Evolutionary conservation across 2,888 invertebrate species (phyloP), one percentile per base, ranked within the genome.

Genomic region (Synergus gifuensis): DNA sequence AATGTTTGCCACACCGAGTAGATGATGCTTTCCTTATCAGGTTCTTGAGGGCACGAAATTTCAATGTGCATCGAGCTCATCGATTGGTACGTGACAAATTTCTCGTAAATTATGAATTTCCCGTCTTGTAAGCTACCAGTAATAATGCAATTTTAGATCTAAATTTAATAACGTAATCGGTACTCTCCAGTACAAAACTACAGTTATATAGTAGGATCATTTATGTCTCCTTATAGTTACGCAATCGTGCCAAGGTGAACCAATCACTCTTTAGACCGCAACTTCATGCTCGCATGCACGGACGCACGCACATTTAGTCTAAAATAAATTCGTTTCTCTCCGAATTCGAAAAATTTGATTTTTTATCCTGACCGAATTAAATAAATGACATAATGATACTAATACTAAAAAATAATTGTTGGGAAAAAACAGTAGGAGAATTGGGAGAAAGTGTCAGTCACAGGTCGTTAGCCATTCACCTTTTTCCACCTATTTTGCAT

Each of bases 11-110:
- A 4, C 95, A 96, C 85, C 94, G 97, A 79, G 95, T 95, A 92
- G 97, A 97, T 90, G 96, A 97, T 88, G 94, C 94, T 36, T 97
- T 95, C 90, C 92, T 97, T 79, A 92, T 96, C 76, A 94, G 95
- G 89, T 97, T 97, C 90, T 93, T 97, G 81, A 94, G 97, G 83
- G 96, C 96, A 3, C 94, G 96, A 85, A 94, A 94, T 89, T 97
- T 96, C 92, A 94, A 95, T 85, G 93, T 96, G 0, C 94, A 95
- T 85, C 93, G 94, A 80, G 95, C 97, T 3, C 96, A 97, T 90
- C 94, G 95, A 93, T 93, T 97, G 94, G 97, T 97, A 93, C 93
- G 94, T 92, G 67, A 73, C 49, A 77, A 79, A 78, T 79, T 77
- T 54, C 73, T 79, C 76, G 69, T 81, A 76, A 40, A 73, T 46